Evolutionary conservation across 2,888 invertebrate species (phyloP).

Genomic region (Eupithecia subfuscata): DNA sequence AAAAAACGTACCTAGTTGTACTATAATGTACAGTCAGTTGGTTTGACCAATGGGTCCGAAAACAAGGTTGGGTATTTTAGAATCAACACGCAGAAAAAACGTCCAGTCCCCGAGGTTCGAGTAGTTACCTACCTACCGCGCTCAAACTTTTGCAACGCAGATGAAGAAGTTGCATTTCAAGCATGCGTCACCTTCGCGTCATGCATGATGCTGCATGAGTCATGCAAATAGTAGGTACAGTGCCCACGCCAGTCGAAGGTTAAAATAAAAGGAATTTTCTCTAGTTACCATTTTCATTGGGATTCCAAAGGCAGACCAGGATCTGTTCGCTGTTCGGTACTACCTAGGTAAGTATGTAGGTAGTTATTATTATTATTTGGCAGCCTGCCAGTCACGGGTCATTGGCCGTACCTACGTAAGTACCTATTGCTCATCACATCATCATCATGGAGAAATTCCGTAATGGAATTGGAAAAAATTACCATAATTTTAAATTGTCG

Average conservation of each 20-base stretch:
- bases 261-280: background rate
- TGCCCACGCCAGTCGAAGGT: background rate
- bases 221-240: background rate
- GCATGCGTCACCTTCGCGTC: conserved; percentile 1
- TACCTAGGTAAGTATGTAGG: conserved; percentile 54
- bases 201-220: conserved; percentile 1
- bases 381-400: conserved; percentile 64
- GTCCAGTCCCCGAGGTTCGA: background rate
- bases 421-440: conserved; percentile 46
- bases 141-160: background rate
- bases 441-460: conserved; percentile 25
- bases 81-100: background rate
- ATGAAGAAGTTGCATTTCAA: background rate
- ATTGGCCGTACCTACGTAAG: conserved; percentile 51
- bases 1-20: no score
- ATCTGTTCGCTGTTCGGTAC: conserved; percentile 65
- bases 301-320: conserved; percentile 67
- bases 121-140: no score
- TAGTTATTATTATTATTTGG: conserved; percentile 77
- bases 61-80: background rate
- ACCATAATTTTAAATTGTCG: background rate
- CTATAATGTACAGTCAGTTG: no score
- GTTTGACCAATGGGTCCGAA: no score
- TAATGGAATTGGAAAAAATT: background rate
- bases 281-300: conserved; percentile 51